Percentiles rank a stretch among this genome's conserved stretches.
phyloP scores from a whole-genome alignment of 2,797 vertebrate species.

The Acipenser transmontanus region DNA sequence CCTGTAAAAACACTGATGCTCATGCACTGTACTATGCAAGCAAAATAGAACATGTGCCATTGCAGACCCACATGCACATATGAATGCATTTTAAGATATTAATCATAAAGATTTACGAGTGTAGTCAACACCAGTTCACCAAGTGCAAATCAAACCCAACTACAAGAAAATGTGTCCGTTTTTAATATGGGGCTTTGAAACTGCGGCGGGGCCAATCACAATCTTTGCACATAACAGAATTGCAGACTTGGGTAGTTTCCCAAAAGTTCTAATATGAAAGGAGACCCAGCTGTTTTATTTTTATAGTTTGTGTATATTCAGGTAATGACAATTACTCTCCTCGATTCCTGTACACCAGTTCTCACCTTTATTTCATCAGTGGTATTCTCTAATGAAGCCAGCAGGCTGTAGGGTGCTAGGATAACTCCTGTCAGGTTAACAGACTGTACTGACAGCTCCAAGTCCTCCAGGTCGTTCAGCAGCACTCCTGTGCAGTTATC shows the following conservation, averaged over 20 bases:
- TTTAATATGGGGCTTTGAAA: too few relatives aligned
- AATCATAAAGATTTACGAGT: neutral
- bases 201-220: too few relatives aligned
- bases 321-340: neutral
- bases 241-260: neutral
- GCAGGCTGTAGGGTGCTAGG: constrained; percentile 52
- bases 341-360: neutral
- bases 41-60: too few relatives aligned
- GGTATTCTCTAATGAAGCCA: constrained; percentile 65
- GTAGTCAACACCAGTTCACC: too few relatives aligned
- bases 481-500: constrained; percentile 73
- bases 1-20: too few relatives aligned
- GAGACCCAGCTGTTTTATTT: too few relatives aligned
- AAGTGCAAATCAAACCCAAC: neutral
- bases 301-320: too few relatives aligned
- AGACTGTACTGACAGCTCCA: constrained; percentile 44
- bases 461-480: constrained; percentile 61
- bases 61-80: too few relatives aligned
- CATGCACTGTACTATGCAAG: too few relatives aligned
- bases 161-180: neutral
- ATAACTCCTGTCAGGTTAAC: constrained; percentile 61
- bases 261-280: neutral
- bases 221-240: too few relatives aligned
- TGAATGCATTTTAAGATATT: neutral
- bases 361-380: constrained; percentile 65